phyloP scores from a whole-genome alignment of 2,888 invertebrate genomes.

The Rhagonycha fulva region DNA sequence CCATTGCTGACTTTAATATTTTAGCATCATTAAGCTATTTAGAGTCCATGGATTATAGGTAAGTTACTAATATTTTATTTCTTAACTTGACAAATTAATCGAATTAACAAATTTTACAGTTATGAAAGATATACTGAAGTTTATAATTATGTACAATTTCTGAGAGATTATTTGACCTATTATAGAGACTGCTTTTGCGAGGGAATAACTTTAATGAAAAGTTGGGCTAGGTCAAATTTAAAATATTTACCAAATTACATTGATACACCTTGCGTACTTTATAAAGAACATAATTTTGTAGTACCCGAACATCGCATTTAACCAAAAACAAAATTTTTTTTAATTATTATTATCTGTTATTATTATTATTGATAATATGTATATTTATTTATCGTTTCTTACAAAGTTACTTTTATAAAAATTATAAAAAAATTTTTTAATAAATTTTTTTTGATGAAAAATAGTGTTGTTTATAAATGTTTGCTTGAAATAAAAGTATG shows the following conservation, averaged over 20 bases:
- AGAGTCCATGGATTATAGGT: slow-evolving; percentile 25
- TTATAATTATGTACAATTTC: slow-evolving; percentile 11
- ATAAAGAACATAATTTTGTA: background rate
- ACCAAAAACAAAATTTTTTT: background rate
- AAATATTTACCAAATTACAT: slow-evolving; percentile 7
- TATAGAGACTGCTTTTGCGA: slow-evolving; percentile 18
- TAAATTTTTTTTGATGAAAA: too few species aligned
- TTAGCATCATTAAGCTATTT: slow-evolving; percentile 13
- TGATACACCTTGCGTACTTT: background rate
- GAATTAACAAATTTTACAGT: slow-evolving; percentile 6
- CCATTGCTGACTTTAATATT: slow-evolving; percentile 19
- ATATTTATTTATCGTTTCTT: too few species aligned
- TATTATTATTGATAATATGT: too few species aligned
- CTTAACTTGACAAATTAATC: background rate
- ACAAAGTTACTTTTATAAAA: too few species aligned
- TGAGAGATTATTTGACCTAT: slow-evolving; percentile 5
- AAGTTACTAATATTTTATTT: background rate
- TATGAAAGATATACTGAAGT: slow-evolving; percentile 5
- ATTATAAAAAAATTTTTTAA: too few species aligned
- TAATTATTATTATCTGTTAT: background rate
- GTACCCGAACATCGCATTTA: background rate
- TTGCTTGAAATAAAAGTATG: too few species aligned
- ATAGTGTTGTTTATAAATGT: too few species aligned
- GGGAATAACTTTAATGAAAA: slow-evolving; percentile 10
- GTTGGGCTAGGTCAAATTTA: slow-evolving; percentile 18